Conservation (phyloP, 1,140 invertebrate genomes). For the Aphis craccivora region DNA sequence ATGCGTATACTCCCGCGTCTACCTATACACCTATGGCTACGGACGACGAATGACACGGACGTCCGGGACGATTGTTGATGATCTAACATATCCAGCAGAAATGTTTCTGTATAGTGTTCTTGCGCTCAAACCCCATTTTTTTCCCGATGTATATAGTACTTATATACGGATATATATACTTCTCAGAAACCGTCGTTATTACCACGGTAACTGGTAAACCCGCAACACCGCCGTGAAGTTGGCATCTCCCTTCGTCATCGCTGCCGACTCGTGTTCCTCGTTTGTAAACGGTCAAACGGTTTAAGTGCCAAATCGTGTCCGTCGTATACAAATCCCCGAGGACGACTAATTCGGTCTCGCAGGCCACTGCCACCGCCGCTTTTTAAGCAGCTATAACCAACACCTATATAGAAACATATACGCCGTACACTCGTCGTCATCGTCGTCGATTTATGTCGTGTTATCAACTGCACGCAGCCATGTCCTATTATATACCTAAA, state of each 20-base stretch:
- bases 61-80: constrained; percentile 20
- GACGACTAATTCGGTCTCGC: constrained; percentile 14
- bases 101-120: background rate
- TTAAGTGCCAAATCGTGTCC: constrained; percentile 35
- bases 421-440: background rate
- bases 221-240: background rate
- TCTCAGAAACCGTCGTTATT: background rate
- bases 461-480: background rate
- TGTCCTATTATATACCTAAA: background rate
- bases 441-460: background rate
- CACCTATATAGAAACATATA: background rate
- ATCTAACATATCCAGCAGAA: background rate
- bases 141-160: background rate
- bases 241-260: background rate
- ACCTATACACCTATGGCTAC: background rate
- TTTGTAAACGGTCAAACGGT: constrained; percentile 37
- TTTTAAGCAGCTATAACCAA: background rate
- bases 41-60: constrained; percentile 32
- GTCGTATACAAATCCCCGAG: background rate
- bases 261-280: background rate
- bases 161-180: too few relatives aligned
- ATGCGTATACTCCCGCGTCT: background rate
- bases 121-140: background rate
- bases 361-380: background rate
- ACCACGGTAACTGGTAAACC: background rate